Percentiles rank a stretch among this genome's conserved stretches.
Evolutionary conservation across 2,113 vertebrate species (phyloP).

Genomic region (Carassius carassius): DNA sequence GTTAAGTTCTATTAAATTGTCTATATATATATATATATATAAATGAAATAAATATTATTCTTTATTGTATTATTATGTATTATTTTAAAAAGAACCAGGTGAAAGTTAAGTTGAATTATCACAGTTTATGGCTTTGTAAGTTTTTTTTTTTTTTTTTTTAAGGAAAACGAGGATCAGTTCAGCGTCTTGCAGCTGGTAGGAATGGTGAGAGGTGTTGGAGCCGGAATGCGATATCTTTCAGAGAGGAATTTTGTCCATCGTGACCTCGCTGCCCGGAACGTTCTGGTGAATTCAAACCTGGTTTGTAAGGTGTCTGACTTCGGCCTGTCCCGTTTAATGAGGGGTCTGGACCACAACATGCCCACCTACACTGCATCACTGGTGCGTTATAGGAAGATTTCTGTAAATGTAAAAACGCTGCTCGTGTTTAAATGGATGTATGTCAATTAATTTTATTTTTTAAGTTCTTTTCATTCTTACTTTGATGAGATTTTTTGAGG

Average conservation of each 20-base stretch:
- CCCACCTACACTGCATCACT: slow-evolving; percentile 72
- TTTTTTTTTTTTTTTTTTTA: slow-evolving; percentile 14
- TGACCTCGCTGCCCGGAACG: slow-evolving; percentile 79
- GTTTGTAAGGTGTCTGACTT: slow-evolving; percentile 87
- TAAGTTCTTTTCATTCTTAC: neutral
- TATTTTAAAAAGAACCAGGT: neutral
- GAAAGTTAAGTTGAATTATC: slow-evolving; percentile 74
- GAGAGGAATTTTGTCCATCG: slow-evolving; percentile 86
- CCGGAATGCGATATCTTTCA: slow-evolving; percentile 84
- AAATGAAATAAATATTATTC: neutral
- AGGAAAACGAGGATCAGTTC: slow-evolving; percentile 89
- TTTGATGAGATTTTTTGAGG: too few relatives aligned
- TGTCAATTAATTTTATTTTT: neutral
- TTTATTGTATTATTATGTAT: neutral
- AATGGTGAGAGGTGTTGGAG: slow-evolving; percentile 83
- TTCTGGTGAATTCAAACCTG: slow-evolving; percentile 85
- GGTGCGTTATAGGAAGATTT: slow-evolving; percentile 54
- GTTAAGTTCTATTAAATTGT: neutral
- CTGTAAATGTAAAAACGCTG: neutral
- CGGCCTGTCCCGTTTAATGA: slow-evolving; percentile 79
- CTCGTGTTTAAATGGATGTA: neutral
- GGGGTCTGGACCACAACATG: slow-evolving; percentile 78
- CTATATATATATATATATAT: neutral
- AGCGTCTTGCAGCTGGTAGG: slow-evolving; percentile 85
- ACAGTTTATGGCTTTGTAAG: slow-evolving; percentile 56